Base-by-base conservation (phyloP, 2,797 vertebrate genomes). In the Lithobates pipiens region DNA sequence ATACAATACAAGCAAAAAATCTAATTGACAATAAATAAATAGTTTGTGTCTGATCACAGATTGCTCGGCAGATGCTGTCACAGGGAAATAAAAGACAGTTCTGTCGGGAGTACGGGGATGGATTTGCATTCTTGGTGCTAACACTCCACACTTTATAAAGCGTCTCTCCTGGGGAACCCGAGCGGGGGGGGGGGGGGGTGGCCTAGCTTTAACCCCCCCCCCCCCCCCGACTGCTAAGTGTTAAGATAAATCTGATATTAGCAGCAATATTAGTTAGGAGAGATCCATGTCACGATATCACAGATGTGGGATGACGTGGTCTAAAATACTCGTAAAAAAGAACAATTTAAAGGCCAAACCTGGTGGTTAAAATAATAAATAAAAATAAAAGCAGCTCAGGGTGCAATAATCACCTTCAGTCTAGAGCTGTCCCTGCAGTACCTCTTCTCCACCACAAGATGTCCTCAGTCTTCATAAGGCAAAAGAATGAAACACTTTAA, bases 21-120 rank as follows among this genome's bases (percentile, higher is more conserved):
- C 68, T 82, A 77, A 82, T 82, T 86, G 84, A 76, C 84, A 81
- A 86, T 82, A 86, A 82, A 82, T 82, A 86, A 72, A 82, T 77
- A 70, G 73, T 86, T 77, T 72, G 79, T 50, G 85, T 70, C 73
- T 72, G 75, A 77, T 77, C 73, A 70, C 85, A 86, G 78, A 86
- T 86, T 86, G 85, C 68, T 77, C 44, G 25, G 79, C 85, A 86
- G 79, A 77, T 86, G 85, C 73, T 65, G 70, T 63, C 80, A 74
- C 32, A 44, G 80, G 80, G 50, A 73, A 73, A 27, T 39, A 50
- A 50, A 16, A 63, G 80, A 39, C 57, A 3, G 63, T n/a, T 68
- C 39, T 44, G 25, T 73, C 34, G n/a, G 34, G 61, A 21, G n/a
- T 74, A 21, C 54, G 61, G 80, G 46, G 72, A 63, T 44, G 39